Percentiles rank a stretch among this genome's conserved stretches.
phyloP scores from a whole-genome alignment of 1,140 invertebrate genomes.

The Gyrodactylus salaris region DNA sequence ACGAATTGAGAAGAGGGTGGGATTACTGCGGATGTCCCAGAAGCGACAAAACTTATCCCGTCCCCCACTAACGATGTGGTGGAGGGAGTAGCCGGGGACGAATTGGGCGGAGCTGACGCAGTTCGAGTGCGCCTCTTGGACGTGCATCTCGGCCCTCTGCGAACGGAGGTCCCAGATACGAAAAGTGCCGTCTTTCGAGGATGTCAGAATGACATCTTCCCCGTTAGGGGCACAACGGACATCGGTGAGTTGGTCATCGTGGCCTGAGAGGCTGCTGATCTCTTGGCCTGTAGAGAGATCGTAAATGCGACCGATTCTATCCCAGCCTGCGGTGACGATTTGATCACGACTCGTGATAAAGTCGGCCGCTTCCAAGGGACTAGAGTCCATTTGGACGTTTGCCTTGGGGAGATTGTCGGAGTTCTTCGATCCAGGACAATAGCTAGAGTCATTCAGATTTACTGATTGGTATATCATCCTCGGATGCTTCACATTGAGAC shows the following conservation, averaged over 20 bases:
- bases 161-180: conserved; percentile 1
- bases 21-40: neutral
- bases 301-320: conserved; percentile 1
- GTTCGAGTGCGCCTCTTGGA: conserved; percentile 1
- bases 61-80: neutral
- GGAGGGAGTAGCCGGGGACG: neutral
- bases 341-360: conserved; percentile 1
- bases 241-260: conserved; percentile 1
- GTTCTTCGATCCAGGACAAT: too few relatives aligned
- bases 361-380: neutral
- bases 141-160: neutral
- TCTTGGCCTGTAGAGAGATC: conserved; percentile 1
- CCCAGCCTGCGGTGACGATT: conserved; percentile 2
- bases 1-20: neutral
- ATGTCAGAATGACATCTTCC: neutral
- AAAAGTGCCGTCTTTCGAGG: neutral
- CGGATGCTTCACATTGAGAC: neutral
- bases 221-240: neutral
- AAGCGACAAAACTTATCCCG: neutral
- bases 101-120: neutral
- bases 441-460: neutral
- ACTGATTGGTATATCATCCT: neutral
- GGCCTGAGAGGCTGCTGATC: neutral
- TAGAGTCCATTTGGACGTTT: neutral
- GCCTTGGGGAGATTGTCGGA: neutral